phyloP scores from a whole-genome alignment of 2,113 vertebrate species.

The Phalacrocorax carbo region DNA sequence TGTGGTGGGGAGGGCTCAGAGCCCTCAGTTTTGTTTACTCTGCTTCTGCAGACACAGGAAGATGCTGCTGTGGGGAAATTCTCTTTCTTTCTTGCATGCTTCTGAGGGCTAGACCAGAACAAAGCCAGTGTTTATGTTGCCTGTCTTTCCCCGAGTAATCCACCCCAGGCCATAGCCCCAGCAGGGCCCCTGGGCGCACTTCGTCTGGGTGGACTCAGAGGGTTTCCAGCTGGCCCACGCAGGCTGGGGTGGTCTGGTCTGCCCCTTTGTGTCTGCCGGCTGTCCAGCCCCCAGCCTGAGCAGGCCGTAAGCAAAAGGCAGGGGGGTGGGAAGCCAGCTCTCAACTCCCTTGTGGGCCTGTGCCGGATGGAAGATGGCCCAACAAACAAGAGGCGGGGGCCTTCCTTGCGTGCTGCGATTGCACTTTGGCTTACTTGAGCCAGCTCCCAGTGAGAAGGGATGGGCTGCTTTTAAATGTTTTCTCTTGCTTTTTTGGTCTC shows the following conservation, averaged over 20 bases:
- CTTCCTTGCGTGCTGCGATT: accelerated
- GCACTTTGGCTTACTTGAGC: not conserved
- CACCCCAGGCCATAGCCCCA: not conserved
- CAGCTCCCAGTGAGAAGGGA: not conserved
- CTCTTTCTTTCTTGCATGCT: not conserved
- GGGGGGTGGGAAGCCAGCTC: not conserved
- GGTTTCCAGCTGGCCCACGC: not conserved
- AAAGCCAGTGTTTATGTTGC: not conserved
- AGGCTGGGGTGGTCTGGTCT: not conserved
- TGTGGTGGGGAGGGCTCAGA: not conserved
- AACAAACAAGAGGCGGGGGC: not conserved
- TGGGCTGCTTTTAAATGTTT: not conserved
- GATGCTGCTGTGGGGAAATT: accelerated
- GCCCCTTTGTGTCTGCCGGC: accelerated
- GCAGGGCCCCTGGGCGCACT: not conserved
- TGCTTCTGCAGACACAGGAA: not conserved
- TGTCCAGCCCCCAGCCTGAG: not conserved
- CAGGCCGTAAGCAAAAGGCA: accelerated
- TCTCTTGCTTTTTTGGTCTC: not conserved
- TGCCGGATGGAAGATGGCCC: not conserved
- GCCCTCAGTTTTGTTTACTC: not conserved
- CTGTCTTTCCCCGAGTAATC: not conserved
- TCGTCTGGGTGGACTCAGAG: not conserved
- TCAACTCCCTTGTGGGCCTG: accelerated
- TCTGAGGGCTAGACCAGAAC: not conserved